Evolutionary conservation across 1,140 invertebrate species (phyloP), one percentile per base, ranked within the genome.

Genomic region (Halotydeus destructor): DNA sequence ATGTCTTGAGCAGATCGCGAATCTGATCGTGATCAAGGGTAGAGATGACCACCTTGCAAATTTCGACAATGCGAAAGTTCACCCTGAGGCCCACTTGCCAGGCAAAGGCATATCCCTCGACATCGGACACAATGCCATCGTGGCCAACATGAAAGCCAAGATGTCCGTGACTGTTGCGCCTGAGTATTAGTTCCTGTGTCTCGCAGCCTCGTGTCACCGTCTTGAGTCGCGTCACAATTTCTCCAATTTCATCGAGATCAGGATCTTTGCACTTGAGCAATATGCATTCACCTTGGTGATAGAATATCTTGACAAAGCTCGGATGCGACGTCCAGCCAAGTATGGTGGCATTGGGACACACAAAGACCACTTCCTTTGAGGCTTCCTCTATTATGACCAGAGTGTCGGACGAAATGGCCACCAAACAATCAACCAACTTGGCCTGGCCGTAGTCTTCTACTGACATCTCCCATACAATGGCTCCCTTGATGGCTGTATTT

Each of bases 101-200:
- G 8, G 89, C 86, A 46, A 76, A 70, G 3, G 85, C 83, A 55
- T 75, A 74, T 42, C 68, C 69, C 60, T 93, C 86, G 1, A 94
- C 86, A 55, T 89, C 78, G 2, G 83, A 91, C 2, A 96, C 83
- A 3, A 94, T 71, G 3, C 88, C 89, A 60, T 94, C 88, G 11
- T 82, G 79, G 55, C 93, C 84, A 19, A 94, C 82, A 59, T 94
- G 84, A 64, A 94, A 94, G 22, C 88, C 88, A 26, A 94, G 68
- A 55, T 91, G 83, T 27, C 81, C 76, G 31, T 78, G 65, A 32
- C 71, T 70, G 54, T 85, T 88, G 16, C 84, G 64, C 46, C 73
- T 69, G 48, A 79, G 62, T 33, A 69, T 75, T 52, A 79, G 65
- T 53, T 85, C 78, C 42, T 74, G 68, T 1, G 60, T 62, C 59